Conservation (phyloP, 2,797 vertebrate species). For the Lateolabrax maculatus region DNA sequence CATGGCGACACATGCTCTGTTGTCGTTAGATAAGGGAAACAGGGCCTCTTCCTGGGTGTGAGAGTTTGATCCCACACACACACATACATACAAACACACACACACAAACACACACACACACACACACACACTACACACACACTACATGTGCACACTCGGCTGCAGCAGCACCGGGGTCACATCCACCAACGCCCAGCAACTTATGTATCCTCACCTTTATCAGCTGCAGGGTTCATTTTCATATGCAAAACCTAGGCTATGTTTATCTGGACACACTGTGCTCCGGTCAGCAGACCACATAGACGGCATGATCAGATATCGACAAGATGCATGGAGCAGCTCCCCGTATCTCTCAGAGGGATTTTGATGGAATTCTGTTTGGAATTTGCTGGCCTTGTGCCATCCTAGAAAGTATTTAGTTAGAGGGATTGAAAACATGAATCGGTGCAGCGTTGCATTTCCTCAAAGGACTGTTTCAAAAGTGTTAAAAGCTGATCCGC, state of each 20-base stretch:
- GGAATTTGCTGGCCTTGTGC: constrained; percentile 42
- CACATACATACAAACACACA: constrained; percentile 29
- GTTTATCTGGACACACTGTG: constrained; percentile 50
- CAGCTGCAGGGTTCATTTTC: constrained; percentile 63
- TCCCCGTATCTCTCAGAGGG: constrained; percentile 20
- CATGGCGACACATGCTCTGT: constrained; percentile 84
- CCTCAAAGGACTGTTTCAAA: constrained; percentile 28
- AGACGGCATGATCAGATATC: constrained; percentile 26
- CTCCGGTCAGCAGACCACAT: constrained; percentile 42
- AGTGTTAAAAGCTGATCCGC: constrained; percentile 5
- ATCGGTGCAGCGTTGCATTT: constrained; percentile 3
- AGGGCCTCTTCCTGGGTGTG: constrained; percentile 84
- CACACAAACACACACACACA: constrained; percentile 28
- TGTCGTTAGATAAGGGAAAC: constrained; percentile 85
- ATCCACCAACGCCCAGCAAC: constrained; percentile 43
- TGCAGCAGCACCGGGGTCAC: constrained; percentile 64
- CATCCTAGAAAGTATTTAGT: constrained; percentile 44
- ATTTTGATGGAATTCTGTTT: constrained; percentile 51
- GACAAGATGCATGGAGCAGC: constrained; percentile 13
- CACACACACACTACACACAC: constrained; percentile 25
- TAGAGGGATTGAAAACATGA: constrained; percentile 18
- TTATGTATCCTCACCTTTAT: constrained; percentile 58
- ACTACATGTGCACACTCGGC: constrained; percentile 36
- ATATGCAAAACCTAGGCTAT: constrained; percentile 65
- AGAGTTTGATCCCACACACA: constrained; percentile 73